A percentile compares a stretch with the other conserved stretches of the same genome.
Evolutionary conservation across 2,888 invertebrate species (phyloP).

Genomic region (Margaritifera margaritifera): DNA sequence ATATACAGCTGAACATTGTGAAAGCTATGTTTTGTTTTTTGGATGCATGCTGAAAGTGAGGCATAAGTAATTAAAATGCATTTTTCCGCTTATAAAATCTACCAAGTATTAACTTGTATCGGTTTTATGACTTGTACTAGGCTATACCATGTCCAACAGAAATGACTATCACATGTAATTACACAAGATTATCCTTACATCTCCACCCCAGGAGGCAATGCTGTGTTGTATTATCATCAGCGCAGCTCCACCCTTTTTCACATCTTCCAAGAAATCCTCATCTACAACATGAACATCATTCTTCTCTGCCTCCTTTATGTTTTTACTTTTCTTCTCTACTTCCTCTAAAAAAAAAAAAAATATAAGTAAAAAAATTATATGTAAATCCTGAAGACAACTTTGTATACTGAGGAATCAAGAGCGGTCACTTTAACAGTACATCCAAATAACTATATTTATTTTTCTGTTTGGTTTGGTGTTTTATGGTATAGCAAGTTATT

Average conservation of each 20-base stretch:
- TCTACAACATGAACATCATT: constrained; percentile 87
- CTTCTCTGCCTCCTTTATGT: constrained; percentile 80
- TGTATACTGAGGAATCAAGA: no score
- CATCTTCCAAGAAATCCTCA: constrained; percentile 79
- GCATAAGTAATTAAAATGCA: no score
- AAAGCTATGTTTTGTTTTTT: no score
- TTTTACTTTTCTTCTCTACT: constrained; percentile 80
- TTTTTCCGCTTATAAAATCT: no score
- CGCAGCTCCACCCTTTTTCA: constrained; percentile 75
- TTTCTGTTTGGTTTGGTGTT: no score
- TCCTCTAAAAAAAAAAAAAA: constrained; percentile 74
- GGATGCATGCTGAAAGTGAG: no score
- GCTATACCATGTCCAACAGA: constrained; percentile 10
- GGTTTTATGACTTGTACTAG: no score
- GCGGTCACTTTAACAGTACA: no score
- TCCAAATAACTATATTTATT: no score
- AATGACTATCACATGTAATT: neutral
- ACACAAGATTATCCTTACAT: constrained; percentile 75
- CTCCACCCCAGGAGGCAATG: constrained; percentile 88
- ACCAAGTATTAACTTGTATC: no score
- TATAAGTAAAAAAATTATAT: neutral
- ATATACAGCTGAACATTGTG: neutral
- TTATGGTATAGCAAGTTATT: no score
- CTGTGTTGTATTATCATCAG: constrained; percentile 82
- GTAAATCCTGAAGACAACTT: neutral